Evolutionary conservation across 2,797 vertebrate species (phyloP).

Genomic region (Pelodytes ibericus): DNA sequence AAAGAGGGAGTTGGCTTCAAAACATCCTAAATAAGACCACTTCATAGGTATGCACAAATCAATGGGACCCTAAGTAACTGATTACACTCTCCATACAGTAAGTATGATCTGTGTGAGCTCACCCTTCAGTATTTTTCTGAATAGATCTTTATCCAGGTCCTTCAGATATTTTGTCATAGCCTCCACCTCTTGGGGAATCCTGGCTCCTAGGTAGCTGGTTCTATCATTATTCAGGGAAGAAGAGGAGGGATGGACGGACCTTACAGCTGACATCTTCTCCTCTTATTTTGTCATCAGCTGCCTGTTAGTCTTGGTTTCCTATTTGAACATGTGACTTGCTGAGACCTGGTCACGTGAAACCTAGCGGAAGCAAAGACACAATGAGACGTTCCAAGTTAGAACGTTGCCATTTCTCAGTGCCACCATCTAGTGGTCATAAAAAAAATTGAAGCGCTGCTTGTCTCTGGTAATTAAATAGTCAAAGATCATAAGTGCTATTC

Average conservation of each 20-base stretch:
- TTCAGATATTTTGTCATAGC: conserved; percentile 76
- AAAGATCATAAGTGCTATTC: no score
- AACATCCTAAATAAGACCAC: no score
- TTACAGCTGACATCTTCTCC: conserved; percentile 19
- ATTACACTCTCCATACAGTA: no score
- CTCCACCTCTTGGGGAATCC: conserved; percentile 79
- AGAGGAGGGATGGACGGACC: conserved; percentile 19
- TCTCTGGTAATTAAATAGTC: neutral
- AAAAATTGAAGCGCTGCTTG: no score
- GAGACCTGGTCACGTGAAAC: conserved; percentile 7
- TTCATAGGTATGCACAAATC: no score
- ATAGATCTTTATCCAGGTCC: conserved; percentile 76
- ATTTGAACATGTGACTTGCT: conserved; percentile 13
- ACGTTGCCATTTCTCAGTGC: neutral
- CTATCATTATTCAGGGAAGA: conserved; percentile 19
- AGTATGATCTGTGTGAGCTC: conserved; percentile 25
- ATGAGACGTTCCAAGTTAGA: neutral
- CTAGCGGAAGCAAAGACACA: neutral
- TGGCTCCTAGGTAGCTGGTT: conserved; percentile 73
- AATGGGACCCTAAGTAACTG: no score
- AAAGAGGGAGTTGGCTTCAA: no score
- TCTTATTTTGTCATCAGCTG: no score
- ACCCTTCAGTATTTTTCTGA: conserved; percentile 80
- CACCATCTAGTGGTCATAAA: neutral
- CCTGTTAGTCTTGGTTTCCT: no score